Evolutionary conservation across 2,113 vertebrate genomes (phyloP), one percentile per base, ranked within the genome.

Genomic region (Ciconia maguari): DNA sequence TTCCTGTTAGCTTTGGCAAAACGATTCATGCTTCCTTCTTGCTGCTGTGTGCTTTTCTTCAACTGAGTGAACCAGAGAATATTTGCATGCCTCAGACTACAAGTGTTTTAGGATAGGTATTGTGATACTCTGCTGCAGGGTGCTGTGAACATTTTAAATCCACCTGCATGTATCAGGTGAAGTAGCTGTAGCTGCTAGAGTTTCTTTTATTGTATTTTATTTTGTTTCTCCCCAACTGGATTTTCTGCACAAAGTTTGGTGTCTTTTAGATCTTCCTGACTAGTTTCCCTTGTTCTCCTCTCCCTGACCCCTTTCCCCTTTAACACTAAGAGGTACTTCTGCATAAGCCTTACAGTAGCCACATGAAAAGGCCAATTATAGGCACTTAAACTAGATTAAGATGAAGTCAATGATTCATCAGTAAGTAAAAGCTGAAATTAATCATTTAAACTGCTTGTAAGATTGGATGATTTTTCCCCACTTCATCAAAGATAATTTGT

Each of bases 401-500:
- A 49, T 62, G 16, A 81, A 87, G 32, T 62, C 24, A 57, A 9
- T 70, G 64, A 62, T 58, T 91, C 62, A 77, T 83, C 27, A 46
- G 13, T 62, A 70, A 70, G 25, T 87, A 81, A 90, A 97, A 93
- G 57, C 54, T 95, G 74, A 96, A 95, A 77, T 86, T 41, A 91
- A 9, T 95, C 13, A 54, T 80, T 72, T 77, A 94, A 92, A 71
- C 61, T 84, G 55, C 51, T 78, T 96, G 18, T 96, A 87, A 91
- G 29, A 84, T 61, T 87, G 87, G 80, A 81, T 49, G 70, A 1
- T 77, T 90, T 97, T 89, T 42, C 86, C 27, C 25, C 36, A 48
- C 81, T 93, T 97, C 58, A 72, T 95, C 64, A 74, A 86, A 81
- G 32, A 76, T 55, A 94, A 87, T 96, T 94, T 87, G 86, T 95